Percentiles rank a stretch among this genome's conserved stretches.
phyloP scores from a whole-genome alignment of 2,113 vertebrate genomes.

The Pseudopipra pipra region DNA sequence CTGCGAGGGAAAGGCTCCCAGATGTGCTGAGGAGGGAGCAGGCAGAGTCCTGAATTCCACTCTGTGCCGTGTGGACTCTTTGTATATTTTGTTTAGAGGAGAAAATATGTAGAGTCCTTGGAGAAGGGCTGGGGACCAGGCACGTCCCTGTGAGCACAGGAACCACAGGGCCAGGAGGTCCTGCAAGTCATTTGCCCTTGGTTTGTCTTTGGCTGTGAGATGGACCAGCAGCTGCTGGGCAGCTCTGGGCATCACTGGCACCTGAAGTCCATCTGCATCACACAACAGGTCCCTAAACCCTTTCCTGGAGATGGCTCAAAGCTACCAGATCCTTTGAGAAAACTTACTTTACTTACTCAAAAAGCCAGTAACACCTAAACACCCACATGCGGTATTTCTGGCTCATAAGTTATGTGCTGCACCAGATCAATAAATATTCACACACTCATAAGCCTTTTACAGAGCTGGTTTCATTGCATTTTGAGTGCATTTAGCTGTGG shows the following conservation, averaged over 20 bases:
- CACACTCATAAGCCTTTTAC: rapidly evolving
- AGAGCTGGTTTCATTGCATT: not conserved
- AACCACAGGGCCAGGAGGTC: not conserved
- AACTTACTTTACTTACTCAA: not conserved
- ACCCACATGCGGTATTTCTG: not conserved
- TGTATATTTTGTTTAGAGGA: constrained; percentile 58
- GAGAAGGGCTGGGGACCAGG: not conserved
- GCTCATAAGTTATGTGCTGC: rapidly evolving
- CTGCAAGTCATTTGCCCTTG: not conserved
- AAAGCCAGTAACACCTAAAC: not conserved
- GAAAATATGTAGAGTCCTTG: constrained; percentile 35
- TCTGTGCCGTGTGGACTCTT: not conserved
- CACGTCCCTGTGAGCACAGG: not conserved
- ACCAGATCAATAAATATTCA: constrained; percentile 19
- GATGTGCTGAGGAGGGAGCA: constrained; percentile 19
- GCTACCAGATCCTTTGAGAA: not conserved
- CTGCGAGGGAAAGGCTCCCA: constrained; percentile 57
- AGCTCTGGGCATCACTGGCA: not conserved
- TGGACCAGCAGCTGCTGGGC: not conserved
- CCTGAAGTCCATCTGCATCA: not conserved
- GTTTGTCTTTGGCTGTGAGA: not conserved
- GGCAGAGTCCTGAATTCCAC: constrained; percentile 52
- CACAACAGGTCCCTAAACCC: not conserved
- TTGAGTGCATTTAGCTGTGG: not conserved
- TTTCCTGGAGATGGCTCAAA: not conserved